Base-by-base conservation (phyloP, 2,888 invertebrate genomes). In the Standfussiana lucernea region DNA sequence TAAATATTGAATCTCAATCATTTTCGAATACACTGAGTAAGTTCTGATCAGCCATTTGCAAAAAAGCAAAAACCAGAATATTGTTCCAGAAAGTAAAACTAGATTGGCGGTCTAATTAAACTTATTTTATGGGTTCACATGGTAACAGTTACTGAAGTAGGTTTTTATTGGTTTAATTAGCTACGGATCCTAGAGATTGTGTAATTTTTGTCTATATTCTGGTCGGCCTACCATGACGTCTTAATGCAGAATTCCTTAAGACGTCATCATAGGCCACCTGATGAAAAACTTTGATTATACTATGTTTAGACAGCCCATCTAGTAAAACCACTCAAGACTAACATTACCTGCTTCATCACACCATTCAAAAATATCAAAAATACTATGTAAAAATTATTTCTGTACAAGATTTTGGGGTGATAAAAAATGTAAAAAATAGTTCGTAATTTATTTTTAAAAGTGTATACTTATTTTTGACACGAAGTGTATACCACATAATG, bases 381-480 rank as follows among this genome's bases (percentile, higher is more conserved):
- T 42, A 35, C 8, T 0, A 53, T 53, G 47, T 40, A 71, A 40
- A 72, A 69, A 68, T 13, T 32, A 56, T 65, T 56, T 61, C 50
- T 66, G 56, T 40, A 72, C 24, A 69, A 62, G 68, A 71, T 74
- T 72, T 81, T 72, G 76, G 56, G 61, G 88, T 88, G 86, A 83
- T 86, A 89, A 79, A 77, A 79, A 77, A 82, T 82, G 84, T 83
- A 86, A 86, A 84, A 85, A 84, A 75, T 86, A 86, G 82, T 79
- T 75, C 66, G 53, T 85, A 83, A 75, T 80, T 75, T 78, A 72
- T 80, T 40, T 78, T 85, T 71, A 64, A 35, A 72, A 65, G 72
- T 82, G 78, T 86, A 82, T 76, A 86, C 78, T 80, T 88, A 84
- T 82, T 71, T 37, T 71, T 86, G 89, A 89, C 89, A 90, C 89